Base-by-base conservation (phyloP, 2,113 vertebrate species). In the Nettapus auritus region DNA sequence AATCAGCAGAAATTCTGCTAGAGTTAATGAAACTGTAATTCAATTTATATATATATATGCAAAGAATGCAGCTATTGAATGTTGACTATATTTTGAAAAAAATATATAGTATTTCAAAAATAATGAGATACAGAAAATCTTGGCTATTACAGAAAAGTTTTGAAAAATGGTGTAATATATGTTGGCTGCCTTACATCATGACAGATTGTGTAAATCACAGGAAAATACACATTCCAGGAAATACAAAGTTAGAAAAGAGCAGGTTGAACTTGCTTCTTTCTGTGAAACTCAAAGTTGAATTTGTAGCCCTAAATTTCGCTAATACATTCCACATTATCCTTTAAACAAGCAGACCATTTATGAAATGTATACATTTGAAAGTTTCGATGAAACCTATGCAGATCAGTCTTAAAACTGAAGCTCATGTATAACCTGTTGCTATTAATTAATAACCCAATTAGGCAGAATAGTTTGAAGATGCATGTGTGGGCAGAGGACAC, bases 201-300 rank as follows among this genome's bases (percentile, higher is more conserved):
- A 44, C 22, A 29, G 31, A 8, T 10, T n/a, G 23, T 56, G 55
- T 48, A 79, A 60, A 70, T 31, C 85, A 55, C 20, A 42, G 63
- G 34, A 81, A 29, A 38, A 31, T 40, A 46, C 12, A 46, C 15
- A 25, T 76, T 66, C 57, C 40, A 76, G 25, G 13, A 57, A 84
- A 69, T 18, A 70, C 0, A 0, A 36, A 2, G 1, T 34, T 53
- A 70, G 57, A 60, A 82, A 86, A 53, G 29, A 82, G 52, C 12
- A 59, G 29, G 31, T 19, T 46, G 13, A 75, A 53, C 18, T 34
- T 40, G 11, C 19, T 74, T 64, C 28, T 50, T 88, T 80, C 68
- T 59, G 2, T 25, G 36, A 57, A 84, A 29, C 56, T 62, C 25
- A 8, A 74, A 88, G 56, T 20, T 57, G 62, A 11, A 42, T 48